phyloP scores from a whole-genome alignment of 2,113 vertebrate genomes.

The Chunga burmeisteri region DNA sequence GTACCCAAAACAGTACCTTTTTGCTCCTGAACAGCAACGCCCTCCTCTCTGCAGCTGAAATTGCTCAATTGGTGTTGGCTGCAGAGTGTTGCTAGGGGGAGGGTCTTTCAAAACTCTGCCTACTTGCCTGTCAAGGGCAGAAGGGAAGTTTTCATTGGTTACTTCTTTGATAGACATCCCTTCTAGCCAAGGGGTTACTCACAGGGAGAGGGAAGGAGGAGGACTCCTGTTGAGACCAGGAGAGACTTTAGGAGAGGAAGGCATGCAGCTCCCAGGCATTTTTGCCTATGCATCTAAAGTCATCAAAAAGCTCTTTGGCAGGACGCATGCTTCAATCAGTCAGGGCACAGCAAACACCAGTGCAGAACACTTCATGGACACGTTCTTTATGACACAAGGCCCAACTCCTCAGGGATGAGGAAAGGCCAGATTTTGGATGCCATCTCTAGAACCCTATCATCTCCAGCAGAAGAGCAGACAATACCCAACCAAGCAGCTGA shows the following conservation, averaged over 20 bases:
- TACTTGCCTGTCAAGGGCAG: constrained; percentile 64
- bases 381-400: not conserved
- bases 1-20: constrained; percentile 50
- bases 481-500: not conserved
- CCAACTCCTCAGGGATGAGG: not conserved
- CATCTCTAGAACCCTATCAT: not conserved
- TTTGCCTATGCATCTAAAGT: not conserved
- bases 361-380: not conserved
- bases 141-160: constrained; percentile 9
- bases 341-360: not conserved
- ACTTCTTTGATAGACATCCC: not conserved
- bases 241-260: not conserved
- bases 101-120: constrained; percentile 73
- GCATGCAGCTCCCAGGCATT: not conserved
- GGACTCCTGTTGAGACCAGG: not conserved
- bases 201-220: not conserved
- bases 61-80: constrained; percentile 64
- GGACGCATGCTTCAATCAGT: not conserved
- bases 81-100: constrained; percentile 59
- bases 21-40: constrained; percentile 68
- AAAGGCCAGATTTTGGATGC: not conserved
- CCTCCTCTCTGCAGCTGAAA: constrained; percentile 75
- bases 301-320: not conserved
- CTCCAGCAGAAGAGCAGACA: not conserved
- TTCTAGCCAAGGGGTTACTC: not conserved